A percentile compares a stretch with the other conserved stretches of the same genome.
Conservation (phyloP, 2,888 invertebrate genomes). For the Caenorhabditis panamensis region DNA sequence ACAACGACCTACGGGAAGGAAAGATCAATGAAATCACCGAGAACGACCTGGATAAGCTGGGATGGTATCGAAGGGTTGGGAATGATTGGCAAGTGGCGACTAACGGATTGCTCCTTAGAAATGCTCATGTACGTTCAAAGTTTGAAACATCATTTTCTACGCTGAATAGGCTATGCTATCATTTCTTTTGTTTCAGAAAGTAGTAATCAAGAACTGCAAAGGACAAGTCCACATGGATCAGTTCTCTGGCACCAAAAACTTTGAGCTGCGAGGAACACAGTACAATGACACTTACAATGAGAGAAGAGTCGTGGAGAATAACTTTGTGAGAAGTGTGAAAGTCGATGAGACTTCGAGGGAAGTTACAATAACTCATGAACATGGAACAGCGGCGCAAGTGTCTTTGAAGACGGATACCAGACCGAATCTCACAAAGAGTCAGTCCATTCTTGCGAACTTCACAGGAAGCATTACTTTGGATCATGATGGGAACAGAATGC, state of each 20-base stretch:
- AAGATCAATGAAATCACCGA: slow-evolving; percentile 60
- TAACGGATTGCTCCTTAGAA: slow-evolving; percentile 48
- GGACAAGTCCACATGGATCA: slow-evolving; percentile 61
- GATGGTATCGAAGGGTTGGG: slow-evolving; percentile 55
- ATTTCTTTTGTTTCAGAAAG: slow-evolving; percentile 43
- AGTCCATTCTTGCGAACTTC: slow-evolving; percentile 54
- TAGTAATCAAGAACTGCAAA: slow-evolving; percentile 62
- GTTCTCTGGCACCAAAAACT: slow-evolving; percentile 59
- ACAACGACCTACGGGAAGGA: slow-evolving; percentile 54
- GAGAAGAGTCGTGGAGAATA: slow-evolving; percentile 44
- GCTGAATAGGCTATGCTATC: neutral
- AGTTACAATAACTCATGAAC: slow-evolving; percentile 55
- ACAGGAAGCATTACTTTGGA: slow-evolving; percentile 60
- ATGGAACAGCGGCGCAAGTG: slow-evolving; percentile 58
- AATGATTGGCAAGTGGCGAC: slow-evolving; percentile 54
- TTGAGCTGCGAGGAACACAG: slow-evolving; percentile 49
- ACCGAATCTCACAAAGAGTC: slow-evolving; percentile 61
- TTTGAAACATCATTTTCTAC: neutral
- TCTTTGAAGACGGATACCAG: slow-evolving; percentile 60
- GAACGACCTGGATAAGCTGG: slow-evolving; percentile 54
- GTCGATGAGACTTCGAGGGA: slow-evolving; percentile 53
- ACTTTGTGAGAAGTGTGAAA: slow-evolving; percentile 53
- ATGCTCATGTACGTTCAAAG: slow-evolving; percentile 56
- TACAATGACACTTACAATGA: slow-evolving; percentile 59
- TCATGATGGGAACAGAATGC: slow-evolving; percentile 60